Conservation (phyloP, 1,140 invertebrate genomes). For the Ladona fulva region DNA sequence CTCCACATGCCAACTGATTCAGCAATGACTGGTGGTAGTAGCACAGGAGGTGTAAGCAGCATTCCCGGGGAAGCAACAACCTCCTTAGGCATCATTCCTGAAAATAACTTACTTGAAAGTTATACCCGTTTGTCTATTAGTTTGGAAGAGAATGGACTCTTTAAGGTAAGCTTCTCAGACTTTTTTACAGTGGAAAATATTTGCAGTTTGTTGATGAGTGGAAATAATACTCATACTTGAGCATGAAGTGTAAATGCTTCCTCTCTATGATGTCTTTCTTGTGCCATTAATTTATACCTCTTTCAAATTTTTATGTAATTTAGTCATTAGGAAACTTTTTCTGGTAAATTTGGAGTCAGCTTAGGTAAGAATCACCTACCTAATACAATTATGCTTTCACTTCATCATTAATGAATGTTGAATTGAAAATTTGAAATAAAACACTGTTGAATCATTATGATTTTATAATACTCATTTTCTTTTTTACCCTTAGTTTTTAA, state of each 20-base stretch:
- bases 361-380: too few species aligned
- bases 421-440: too few species aligned
- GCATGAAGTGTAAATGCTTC: background rate
- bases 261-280: background rate
- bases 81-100: slow-evolving; percentile 69
- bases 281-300: too few species aligned
- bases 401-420: too few species aligned
- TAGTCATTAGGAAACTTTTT: too few species aligned
- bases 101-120: slow-evolving; percentile 73
- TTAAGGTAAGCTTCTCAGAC: slow-evolving; percentile 49
- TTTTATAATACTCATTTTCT: too few species aligned
- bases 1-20: slow-evolving; percentile 50
- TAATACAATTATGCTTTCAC: too few species aligned
- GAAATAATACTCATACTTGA: background rate
- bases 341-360: too few species aligned
- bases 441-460: too few species aligned
- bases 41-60: background rate
- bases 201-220: background rate
- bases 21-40: slow-evolving; percentile 24
- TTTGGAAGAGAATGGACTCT: slow-evolving; percentile 71
- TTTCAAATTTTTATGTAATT: too few species aligned
- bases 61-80: slow-evolving; percentile 34
- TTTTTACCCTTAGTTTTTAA: too few species aligned
- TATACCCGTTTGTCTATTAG: slow-evolving; percentile 77
- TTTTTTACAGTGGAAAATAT: background rate